Base-by-base conservation (phyloP, 2,113 vertebrate species). In the Leucopsar rothschildi region DNA sequence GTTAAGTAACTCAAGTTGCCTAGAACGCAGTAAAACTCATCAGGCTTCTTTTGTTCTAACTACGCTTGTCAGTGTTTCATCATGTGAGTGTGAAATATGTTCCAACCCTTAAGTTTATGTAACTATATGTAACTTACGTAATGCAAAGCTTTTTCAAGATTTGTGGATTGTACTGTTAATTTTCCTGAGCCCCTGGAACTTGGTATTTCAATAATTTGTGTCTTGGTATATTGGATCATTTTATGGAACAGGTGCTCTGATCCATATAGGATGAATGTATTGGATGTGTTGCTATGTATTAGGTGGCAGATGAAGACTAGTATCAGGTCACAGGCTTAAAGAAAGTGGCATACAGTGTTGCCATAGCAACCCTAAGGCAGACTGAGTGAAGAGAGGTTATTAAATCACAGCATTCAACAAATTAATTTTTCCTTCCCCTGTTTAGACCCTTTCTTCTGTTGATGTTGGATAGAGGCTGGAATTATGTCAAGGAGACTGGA, bases 81-180 rank as follows among this genome's bases (percentile, higher is more conserved):
- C 94, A 87, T 95, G 60, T 95, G 94, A 95, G 91, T 93, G 96
- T 95, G 85, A 95, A 97, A 90, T 95, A 94, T 49, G 63, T 97
- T 97, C 96, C 90, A 84, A 95, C 87, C 44, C 40, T 94, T 91
- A 86, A 71, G 82, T 97, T 98, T 92, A 73, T 96, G 94, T 95
- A 96, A 84, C 61, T 66, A 15, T 69, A 76, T 59, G 96, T 97
- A 95, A 96, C 71, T 92, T 93, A 84, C 52, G 53, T 89, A 96
- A 93, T 88, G 82, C 86, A 76, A 78, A 93, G 45, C 96, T 96
- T 90, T 71, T 75, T 76, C 80, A n/a, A 68, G 50, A 81, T 86
- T 18, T 83, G 90, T 50, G 95, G 73, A 73, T 92, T 91, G 95
- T 71, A 63, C 93, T 85, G 79, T 91, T 93, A 39, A 82, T 96